phyloP scores from a whole-genome alignment of 2,113 vertebrate genomes.

The Plecotus auritus region DNA sequence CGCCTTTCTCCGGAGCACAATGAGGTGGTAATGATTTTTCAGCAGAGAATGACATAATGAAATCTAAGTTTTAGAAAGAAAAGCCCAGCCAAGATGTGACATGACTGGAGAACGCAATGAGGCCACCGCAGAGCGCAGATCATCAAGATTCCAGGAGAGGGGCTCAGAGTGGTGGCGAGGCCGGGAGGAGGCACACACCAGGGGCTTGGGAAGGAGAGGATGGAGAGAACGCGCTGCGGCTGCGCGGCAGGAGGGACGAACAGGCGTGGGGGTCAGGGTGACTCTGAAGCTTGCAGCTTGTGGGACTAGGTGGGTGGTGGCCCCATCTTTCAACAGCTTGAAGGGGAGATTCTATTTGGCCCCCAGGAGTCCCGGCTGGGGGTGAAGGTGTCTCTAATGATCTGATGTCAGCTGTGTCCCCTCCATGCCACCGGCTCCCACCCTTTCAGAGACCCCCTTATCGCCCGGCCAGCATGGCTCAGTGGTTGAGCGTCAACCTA shows the following conservation, averaged over 20 bases:
- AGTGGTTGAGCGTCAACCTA: no score
- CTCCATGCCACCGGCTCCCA: not conserved
- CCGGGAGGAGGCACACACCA: not conserved
- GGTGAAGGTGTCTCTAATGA: not conserved
- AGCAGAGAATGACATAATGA: not conserved
- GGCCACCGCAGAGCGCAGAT: not conserved
- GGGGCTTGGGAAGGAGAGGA: fast-evolving
- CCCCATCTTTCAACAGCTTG: not conserved
- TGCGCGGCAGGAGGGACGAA: fast-evolving
- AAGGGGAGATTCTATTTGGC: not conserved
- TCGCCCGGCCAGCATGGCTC: no score
- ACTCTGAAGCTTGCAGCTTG: not conserved
- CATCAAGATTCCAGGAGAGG: not conserved
- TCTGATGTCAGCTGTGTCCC: not conserved
- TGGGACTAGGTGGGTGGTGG: not conserved
- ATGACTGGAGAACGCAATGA: not conserved
- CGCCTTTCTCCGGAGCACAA: not conserved
- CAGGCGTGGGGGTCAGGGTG: fast-evolving
- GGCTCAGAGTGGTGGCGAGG: fast-evolving
- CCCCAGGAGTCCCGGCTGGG: not conserved
- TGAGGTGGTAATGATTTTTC: not conserved
- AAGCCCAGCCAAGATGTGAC: not conserved
- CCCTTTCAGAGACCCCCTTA: not conserved
- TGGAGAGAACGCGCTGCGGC: not conserved
- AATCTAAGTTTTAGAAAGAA: constrained; percentile 13